These are phyloP conservation scores for Lithodes maja DNA, from an alignment of 2,888 invertebrate species.

Conservation along the genomic window DNA sequence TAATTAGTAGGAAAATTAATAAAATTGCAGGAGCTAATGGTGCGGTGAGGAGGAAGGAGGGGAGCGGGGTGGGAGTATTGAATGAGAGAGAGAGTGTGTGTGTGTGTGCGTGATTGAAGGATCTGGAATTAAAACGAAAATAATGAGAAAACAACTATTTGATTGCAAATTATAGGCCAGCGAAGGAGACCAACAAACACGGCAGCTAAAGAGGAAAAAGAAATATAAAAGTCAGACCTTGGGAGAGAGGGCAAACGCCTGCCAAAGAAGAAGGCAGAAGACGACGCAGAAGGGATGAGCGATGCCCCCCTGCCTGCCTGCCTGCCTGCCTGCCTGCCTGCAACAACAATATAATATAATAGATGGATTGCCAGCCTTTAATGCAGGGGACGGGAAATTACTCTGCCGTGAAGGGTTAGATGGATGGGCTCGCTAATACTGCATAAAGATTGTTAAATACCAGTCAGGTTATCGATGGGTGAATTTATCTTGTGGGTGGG, in stretches of 20 bases:
- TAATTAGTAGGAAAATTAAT: not conserved
- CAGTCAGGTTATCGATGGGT: not conserved
- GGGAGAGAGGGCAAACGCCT: not conserved
- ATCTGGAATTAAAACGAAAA: too few species aligned
- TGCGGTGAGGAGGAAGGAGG: not conserved
- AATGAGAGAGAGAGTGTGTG: too few species aligned
- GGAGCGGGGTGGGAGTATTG: not conserved
- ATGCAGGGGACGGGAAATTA: not conserved
- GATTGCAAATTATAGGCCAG: too few species aligned
- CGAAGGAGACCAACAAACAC: too few species aligned
- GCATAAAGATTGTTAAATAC: not conserved
- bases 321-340: not conserved
- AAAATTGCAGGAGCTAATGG: not conserved
- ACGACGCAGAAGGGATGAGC: not conserved
- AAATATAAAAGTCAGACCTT: not conserved
- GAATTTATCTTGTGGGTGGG: not conserved
- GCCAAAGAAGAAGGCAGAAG: not conserved
- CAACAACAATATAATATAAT: not conserved
- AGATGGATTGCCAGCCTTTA: not conserved
- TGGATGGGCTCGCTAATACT: not conserved
- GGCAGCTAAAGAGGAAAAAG: not conserved
- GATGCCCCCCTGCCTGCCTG: not conserved
- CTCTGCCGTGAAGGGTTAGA: not conserved
- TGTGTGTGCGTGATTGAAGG: too few species aligned
- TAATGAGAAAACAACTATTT: too few species aligned